Percentiles rank a stretch among this genome's conserved stretches.
phyloP scores from a whole-genome alignment of 2,113 vertebrate species.

The Psilopsiagon aymara region DNA sequence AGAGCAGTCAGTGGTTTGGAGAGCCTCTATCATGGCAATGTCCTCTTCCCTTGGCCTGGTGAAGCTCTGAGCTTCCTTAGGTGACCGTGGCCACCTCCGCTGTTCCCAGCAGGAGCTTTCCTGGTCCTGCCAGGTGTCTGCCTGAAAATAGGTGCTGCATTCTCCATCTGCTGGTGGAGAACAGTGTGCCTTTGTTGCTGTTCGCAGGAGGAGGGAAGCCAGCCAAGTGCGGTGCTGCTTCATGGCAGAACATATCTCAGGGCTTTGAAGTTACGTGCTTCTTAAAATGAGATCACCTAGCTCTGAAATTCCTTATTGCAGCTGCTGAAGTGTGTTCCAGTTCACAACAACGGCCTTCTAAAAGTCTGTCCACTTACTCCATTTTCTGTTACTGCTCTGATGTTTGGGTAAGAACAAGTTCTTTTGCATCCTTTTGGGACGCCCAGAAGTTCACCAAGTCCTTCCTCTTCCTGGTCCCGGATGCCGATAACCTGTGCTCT shows the following conservation, averaged over 20 bases:
- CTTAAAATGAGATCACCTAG: not conserved
- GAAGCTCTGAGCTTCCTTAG: not conserved
- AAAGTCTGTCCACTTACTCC: accelerated
- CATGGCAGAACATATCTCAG: not conserved
- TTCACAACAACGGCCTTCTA: not conserved
- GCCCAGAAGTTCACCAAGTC: not conserved
- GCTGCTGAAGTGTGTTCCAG: not conserved
- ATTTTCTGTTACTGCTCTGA: not conserved
- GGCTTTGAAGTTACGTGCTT: not conserved
- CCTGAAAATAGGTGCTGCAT: not conserved
- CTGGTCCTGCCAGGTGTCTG: conserved; percentile 14
- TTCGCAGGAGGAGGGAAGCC: not conserved
- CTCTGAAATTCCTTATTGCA: not conserved
- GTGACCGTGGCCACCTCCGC: not conserved
- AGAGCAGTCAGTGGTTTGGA: not conserved
- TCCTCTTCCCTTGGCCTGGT: not conserved
- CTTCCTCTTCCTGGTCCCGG: not conserved
- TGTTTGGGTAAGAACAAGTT: not conserved
- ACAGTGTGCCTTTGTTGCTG: conserved; percentile 32
- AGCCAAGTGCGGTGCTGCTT: conserved; percentile 13
- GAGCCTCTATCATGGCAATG: accelerated
- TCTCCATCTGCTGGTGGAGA: conserved; percentile 23
- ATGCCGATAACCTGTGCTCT: not conserved
- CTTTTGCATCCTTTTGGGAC: not conserved
- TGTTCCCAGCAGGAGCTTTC: not conserved